Conservation (phyloP, 2,888 invertebrate genomes). For the Drosophila kuntzei region DNA sequence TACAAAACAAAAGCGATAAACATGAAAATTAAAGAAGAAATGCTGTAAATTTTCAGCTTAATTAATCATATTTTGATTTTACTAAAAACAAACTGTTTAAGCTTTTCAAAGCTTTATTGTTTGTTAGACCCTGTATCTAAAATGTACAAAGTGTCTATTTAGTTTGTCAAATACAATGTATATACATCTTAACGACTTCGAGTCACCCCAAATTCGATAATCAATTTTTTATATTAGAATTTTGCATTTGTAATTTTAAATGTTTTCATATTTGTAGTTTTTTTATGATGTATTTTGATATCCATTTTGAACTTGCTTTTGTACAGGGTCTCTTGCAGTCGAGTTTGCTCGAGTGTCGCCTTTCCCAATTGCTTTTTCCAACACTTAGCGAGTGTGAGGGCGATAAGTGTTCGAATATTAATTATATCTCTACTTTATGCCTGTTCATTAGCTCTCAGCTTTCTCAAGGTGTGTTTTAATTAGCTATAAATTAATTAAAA, state of each 20-base stretch:
- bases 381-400: not conserved
- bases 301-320: not conserved
- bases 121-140: not conserved
- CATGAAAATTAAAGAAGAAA: conserved; percentile 6
- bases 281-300: no score
- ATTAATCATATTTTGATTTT: conserved; percentile 4
- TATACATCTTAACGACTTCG: no score
- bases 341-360: not conserved
- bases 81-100: conserved; percentile 5
- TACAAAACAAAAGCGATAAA: conserved; percentile 6
- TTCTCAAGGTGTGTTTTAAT: not conserved
- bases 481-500: conserved; percentile 6
- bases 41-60: conserved; percentile 2
- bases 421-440: conserved; percentile 1
- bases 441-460: not conserved
- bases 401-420: not conserved
- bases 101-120: not conserved
- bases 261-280: no score
- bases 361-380: not conserved
- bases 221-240: no score
- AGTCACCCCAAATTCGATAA: no score
- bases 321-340: not conserved
- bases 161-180: no score
- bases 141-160: not conserved
- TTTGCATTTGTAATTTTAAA: no score